Evolutionary conservation across 1,140 invertebrate genomes (phyloP).

Genomic region (Drosophila parabipectinata): DNA sequence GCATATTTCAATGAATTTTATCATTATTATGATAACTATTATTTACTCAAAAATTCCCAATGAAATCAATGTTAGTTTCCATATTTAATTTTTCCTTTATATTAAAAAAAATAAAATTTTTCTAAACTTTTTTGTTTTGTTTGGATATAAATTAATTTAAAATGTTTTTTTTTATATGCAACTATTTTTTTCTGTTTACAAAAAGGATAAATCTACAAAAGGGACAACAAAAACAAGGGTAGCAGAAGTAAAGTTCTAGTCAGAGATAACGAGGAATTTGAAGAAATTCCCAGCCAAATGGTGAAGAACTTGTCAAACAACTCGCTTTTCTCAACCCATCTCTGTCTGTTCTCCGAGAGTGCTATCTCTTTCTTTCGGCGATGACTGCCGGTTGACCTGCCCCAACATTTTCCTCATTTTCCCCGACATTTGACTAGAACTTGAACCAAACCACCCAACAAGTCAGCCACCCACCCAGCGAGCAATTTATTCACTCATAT

Average conservation of each 20-base stretch:
- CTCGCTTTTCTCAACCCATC: background rate
- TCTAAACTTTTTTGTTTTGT: too few relatives aligned
- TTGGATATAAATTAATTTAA: too few relatives aligned
- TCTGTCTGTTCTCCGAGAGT: background rate
- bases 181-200: background rate
- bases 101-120: too few relatives aligned
- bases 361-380: background rate
- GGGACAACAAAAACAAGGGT: background rate
- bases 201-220: conserved; percentile 1
- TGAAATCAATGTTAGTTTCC: too few relatives aligned
- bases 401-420: conserved; percentile 22
- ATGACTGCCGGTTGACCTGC: conserved; percentile 30
- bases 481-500: conserved; percentile 47
- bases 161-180: too few relatives aligned
- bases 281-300: conserved; percentile 28
- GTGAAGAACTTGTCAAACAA: conserved; percentile 8
- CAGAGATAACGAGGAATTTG: conserved; percentile 32
- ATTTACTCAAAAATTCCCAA: too few relatives aligned
- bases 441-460: background rate
- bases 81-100: too few relatives aligned
- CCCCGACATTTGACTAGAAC: background rate
- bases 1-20: too few relatives aligned
- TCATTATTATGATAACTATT: too few relatives aligned
- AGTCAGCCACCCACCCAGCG: conserved; percentile 15
- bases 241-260: conserved; percentile 8